phyloP scores from a whole-genome alignment of 2,113 vertebrate species.

The Corvus hawaiiensis region DNA sequence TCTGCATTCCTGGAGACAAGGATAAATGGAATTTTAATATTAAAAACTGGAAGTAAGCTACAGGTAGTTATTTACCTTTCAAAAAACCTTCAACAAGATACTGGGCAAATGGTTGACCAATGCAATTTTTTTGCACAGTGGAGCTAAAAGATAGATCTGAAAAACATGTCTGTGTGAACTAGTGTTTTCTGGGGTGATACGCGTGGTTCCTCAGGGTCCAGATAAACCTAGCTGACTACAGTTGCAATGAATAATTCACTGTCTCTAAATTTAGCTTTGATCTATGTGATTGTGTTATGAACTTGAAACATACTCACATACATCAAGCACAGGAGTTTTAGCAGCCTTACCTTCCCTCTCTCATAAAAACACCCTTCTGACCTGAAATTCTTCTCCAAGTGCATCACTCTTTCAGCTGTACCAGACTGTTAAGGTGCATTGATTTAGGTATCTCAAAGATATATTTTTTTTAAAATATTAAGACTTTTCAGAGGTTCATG shows the following conservation, averaged over 20 bases:
- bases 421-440: neutral
- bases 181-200: neutral
- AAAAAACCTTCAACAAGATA: neutral
- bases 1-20: neutral
- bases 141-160: neutral
- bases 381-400: neutral
- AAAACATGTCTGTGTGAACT: neutral
- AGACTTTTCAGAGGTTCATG: neutral
- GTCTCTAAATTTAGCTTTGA: slow-evolving; percentile 57
- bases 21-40: neutral
- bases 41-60: neutral
- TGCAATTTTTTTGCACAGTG: neutral
- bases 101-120: neutral
- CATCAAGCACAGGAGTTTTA: neutral
- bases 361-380: neutral
- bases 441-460: neutral
- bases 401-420: neutral
- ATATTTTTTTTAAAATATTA: neutral
- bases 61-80: neutral
- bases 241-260: slow-evolving; percentile 61
- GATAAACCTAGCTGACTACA: neutral
- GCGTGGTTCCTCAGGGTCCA: neutral
- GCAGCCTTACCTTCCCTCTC: neutral
- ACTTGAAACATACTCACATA: slow-evolving; percentile 5
- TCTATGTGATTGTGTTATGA: slow-evolving; percentile 34